These are phyloP conservation scores for Coptotermes formosanus DNA, from an alignment of 1,140 invertebrate species.

Conservation along the genomic window DNA sequence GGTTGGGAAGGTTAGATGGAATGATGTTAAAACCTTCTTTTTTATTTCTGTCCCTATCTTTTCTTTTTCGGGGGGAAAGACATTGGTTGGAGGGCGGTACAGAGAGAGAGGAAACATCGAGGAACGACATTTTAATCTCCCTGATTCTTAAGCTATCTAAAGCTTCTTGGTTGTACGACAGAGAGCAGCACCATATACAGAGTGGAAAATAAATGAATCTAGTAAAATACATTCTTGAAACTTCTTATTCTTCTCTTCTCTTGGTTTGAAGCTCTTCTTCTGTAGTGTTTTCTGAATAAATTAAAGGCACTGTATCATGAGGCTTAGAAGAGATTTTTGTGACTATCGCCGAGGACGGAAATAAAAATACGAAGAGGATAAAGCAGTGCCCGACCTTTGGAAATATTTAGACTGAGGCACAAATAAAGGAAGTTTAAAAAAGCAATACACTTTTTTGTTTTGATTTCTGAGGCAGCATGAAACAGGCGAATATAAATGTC, in stretches of 20 bases:
- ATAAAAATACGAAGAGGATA: slow-evolving; percentile 21
- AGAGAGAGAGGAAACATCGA: neutral
- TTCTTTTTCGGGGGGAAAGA: neutral
- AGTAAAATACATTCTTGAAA: slow-evolving; percentile 24
- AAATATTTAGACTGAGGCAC: neutral
- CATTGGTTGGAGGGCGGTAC: neutral
- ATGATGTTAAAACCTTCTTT: slow-evolving; percentile 17
- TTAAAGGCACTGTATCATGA: slow-evolving; percentile 24
- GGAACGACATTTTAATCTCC: slow-evolving; percentile 32
- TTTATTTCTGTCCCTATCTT: slow-evolving; percentile 20
- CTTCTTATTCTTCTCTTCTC: neutral
- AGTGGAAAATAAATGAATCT: slow-evolving; percentile 32
- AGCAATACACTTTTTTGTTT: slow-evolving; percentile 28
- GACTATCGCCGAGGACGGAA: slow-evolving; percentile 1
- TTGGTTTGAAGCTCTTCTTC: neutral
- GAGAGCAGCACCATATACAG: slow-evolving; percentile 11
- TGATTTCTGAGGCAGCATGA: neutral
- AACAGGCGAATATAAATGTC: too few relatives aligned
- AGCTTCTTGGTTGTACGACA: neutral
- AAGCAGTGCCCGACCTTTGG: neutral
- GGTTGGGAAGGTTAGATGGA: neutral
- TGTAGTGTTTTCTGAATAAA: slow-evolving; percentile 27
- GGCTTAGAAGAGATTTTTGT: slow-evolving; percentile 20
- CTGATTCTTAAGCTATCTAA: slow-evolving; percentile 31
- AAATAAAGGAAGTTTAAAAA: slow-evolving; percentile 21